Conservation (phyloP, 2,113 vertebrate genomes). For the Orycteropus afer region DNA sequence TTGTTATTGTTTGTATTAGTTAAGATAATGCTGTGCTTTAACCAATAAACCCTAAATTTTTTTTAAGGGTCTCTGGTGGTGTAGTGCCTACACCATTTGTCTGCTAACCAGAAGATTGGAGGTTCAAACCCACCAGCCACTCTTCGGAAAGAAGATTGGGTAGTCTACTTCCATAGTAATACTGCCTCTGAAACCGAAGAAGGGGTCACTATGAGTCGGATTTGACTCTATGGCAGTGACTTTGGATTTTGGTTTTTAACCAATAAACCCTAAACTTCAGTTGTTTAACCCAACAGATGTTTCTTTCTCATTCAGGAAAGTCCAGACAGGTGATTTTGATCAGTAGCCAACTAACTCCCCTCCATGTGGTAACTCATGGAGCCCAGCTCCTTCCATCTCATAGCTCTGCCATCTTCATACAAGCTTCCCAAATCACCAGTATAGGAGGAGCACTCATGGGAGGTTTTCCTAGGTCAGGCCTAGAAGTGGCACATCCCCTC, state of each 20-base stretch:
- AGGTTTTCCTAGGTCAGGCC: background rate
- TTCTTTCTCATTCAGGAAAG: background rate
- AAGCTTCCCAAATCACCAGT: background rate
- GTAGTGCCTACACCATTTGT: too few relatives aligned
- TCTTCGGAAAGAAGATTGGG: too few relatives aligned
- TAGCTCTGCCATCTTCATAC: background rate
- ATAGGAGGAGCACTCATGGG: fast-evolving
- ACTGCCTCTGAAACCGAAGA: too few relatives aligned
- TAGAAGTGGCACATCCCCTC: background rate
- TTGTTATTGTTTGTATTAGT: background rate
- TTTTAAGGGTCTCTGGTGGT: too few relatives aligned
- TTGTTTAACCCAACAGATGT: background rate
- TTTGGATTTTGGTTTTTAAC: too few relatives aligned
- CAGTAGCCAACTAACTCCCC: background rate
- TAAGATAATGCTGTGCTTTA: background rate
- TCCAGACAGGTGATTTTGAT: background rate
- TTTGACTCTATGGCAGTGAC: too few relatives aligned
- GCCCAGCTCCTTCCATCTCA: background rate
- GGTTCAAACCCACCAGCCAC: too few relatives aligned
- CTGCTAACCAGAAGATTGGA: too few relatives aligned
- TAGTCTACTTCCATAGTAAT: too few relatives aligned
- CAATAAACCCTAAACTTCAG: background rate
- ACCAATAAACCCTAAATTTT: too few relatives aligned
- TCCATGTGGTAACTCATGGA: background rate
- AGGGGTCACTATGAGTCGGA: too few relatives aligned